Base-by-base conservation (phyloP, 2,888 invertebrate genomes). In the Melieria picta region DNA sequence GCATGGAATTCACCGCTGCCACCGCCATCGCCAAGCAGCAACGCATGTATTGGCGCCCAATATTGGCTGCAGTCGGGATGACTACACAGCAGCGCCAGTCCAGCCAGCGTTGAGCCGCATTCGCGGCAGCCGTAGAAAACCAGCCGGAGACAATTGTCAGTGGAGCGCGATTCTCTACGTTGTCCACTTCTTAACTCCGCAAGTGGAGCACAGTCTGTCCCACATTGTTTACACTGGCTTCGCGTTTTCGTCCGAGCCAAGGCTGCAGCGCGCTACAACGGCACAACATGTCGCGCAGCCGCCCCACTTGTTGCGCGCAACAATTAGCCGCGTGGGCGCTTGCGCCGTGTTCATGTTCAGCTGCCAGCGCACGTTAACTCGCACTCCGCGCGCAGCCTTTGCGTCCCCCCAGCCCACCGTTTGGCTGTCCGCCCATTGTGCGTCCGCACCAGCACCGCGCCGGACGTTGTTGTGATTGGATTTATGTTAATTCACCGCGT, bases 291-390 rank as follows among this genome's bases (percentile, higher is more conserved):
- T 30, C 42, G 71, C 74, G 67, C 30, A 30, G 30, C 30, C 30
- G 30, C 30, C 30, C 30, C 30, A 30, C 67, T 79, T 76, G 61
- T 45, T 57, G 79, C 77, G 57, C 60, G 72, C 71, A 65, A 60
- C 76, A 76, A 77, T 77, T 77, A 74, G 77, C 73, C 66, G 74
- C 71, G 76, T 76, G 75, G 76, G 76, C 74, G 71, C 75, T 61
- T 72, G 65, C 65, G 72, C 72, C 57, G 63, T 55, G 48, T 43
- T n/a, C 46, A 43, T 47, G 55, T 7, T 52, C 48, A 48, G 55
- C 46, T 45, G 47, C 4, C 13, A 52, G 13, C n/a, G 11, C 7
- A n/a, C 6, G 9, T 13, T 7, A 52, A 11, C 11, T 13, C 52
- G 9, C 13, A 5, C n/a, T 9, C 9, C 5, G 11, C 9, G 52